Evolutionary conservation across 2,113 vertebrate genomes (phyloP).

Genomic region (Lepus timidus): DNA sequence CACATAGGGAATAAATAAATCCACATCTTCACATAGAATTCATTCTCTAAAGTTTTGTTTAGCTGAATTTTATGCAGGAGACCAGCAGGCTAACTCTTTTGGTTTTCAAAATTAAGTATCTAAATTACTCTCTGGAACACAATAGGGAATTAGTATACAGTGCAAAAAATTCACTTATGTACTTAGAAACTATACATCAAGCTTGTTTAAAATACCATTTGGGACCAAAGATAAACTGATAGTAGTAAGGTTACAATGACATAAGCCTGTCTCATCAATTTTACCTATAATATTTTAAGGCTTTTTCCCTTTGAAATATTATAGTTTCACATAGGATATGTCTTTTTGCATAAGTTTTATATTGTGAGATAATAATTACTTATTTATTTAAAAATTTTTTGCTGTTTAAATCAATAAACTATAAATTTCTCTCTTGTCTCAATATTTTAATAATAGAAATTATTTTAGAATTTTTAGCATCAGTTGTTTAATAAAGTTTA

Average conservation of each 20-base stretch:
- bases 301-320: neutral
- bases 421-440: neutral
- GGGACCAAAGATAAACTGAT: neutral
- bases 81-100: neutral
- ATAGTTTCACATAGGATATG: neutral
- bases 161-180: neutral
- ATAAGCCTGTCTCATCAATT: neutral
- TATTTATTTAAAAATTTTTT: neutral
- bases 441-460: neutral
- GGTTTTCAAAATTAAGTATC: slow-evolving; percentile 11
- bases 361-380: neutral
- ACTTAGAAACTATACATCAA: neutral
- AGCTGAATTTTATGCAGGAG: slow-evolving; percentile 4
- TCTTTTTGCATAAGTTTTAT: neutral
- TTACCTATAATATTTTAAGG: neutral
- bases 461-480: neutral
- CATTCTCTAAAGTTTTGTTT: slow-evolving; percentile 26
- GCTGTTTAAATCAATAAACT: neutral
- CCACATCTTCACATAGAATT: neutral
- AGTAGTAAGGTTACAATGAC: neutral
- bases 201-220: neutral
- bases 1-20: slow-evolving; percentile 38
- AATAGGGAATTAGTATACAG: neutral
- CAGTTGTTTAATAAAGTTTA: neutral
- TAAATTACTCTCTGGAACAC: neutral